Conservation (phyloP, 1,140 invertebrate genomes). For the Drosophila burlai region DNA sequence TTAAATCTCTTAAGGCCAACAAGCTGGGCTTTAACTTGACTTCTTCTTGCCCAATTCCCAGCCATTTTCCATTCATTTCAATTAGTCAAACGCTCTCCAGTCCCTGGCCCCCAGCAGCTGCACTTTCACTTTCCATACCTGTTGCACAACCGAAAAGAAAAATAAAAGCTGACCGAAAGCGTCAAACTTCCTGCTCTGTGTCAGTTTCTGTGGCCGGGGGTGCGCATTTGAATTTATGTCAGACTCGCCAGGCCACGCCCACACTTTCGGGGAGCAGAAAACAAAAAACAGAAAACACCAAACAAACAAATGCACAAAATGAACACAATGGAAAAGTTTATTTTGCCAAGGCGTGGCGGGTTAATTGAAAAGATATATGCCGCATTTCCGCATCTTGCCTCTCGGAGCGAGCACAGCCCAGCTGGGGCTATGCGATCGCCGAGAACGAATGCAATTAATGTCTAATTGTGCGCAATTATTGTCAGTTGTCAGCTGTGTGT, state of each 20-base stretch:
- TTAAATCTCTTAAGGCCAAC: not conserved
- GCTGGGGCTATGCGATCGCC: constrained; percentile 61
- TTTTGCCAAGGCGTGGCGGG: constrained; percentile 61
- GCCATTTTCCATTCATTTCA: constrained; percentile 26
- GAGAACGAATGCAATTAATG: constrained; percentile 80
- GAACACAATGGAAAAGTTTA: constrained; percentile 62
- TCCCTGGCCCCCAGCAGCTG: constrained; percentile 16
- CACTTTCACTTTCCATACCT: constrained; percentile 68
- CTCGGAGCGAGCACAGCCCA: constrained; percentile 55
- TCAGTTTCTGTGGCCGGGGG: constrained; percentile 23
- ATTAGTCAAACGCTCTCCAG: constrained; percentile 33
- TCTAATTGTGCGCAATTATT: constrained; percentile 81
- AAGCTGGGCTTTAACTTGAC: not conserved
- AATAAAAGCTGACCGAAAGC: constrained; percentile 36
- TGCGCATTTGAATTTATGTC: constrained; percentile 51
- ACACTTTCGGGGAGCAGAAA: constrained; percentile 17
- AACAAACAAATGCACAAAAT: constrained; percentile 46
- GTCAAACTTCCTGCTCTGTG: constrained; percentile 52
- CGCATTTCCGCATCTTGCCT: constrained; percentile 71
- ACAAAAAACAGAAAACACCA: not conserved
- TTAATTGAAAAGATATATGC: constrained; percentile 69
- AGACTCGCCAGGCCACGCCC: constrained; percentile 45
- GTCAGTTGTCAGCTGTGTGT: constrained; percentile 52
- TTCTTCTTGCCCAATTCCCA: constrained; percentile 3
- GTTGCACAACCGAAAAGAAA: constrained; percentile 52